Conservation (phyloP, 2,888 invertebrate genomes). For the Agrochola circellaris region DNA sequence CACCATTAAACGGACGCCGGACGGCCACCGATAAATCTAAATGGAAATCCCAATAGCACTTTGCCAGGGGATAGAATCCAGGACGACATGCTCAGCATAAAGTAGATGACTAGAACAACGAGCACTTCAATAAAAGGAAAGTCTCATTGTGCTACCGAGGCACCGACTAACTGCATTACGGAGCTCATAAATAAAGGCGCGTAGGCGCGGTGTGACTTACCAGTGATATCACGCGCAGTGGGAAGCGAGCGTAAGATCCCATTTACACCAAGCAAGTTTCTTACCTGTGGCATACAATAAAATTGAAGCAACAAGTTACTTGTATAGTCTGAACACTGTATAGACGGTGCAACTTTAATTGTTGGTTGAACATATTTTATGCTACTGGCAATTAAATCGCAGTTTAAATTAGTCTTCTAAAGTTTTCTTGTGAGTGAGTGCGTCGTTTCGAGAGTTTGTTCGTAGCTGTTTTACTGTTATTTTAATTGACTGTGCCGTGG, state of each 20-base stretch:
- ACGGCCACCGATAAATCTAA: no score
- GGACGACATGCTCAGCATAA: not conserved
- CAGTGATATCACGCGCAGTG: not conserved
- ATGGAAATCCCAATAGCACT: not conserved
- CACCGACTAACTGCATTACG: not conserved
- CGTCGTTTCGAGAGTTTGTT: not conserved
- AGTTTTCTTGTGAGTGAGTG: not conserved
- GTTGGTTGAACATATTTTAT: not conserved
- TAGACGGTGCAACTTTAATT: not conserved
- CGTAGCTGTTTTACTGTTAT: slow-evolving; percentile 25
- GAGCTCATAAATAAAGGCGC: not conserved
- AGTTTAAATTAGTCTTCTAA: not conserved
- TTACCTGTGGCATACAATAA: not conserved
- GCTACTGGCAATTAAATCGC: not conserved
- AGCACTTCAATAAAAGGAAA: not conserved
- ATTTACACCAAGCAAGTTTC: not conserved
- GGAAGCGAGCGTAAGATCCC: not conserved
- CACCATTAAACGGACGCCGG: no score
- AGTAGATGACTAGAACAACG: not conserved
- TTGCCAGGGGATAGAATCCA: not conserved
- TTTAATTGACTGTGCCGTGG: not conserved
- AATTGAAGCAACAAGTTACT: not conserved
- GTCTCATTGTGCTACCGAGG: not conserved
- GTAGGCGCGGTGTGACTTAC: not conserved
- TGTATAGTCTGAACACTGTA: not conserved